Evolutionary conservation across 1,140 invertebrate genomes (phyloP), one percentile per base, ranked within the genome.

Genomic region (Artemia franciscana): DNA sequence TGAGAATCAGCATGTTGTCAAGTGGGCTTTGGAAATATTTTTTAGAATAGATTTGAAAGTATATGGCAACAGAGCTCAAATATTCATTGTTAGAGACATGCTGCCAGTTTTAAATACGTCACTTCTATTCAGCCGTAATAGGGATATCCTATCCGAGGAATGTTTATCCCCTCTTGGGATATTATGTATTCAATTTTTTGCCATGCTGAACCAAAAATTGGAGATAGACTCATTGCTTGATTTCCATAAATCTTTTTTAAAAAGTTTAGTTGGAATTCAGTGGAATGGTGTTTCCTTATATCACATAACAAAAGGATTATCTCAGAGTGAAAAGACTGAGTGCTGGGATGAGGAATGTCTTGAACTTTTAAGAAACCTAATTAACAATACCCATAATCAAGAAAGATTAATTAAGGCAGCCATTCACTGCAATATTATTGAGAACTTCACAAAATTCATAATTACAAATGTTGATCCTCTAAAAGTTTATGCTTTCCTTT

Each of bases 261-360:
- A 15, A 5, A 30, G 25, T 21, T 28, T 63, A 18, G 27, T 27
- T 4, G 25, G 66, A 24, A 26, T 23, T 9, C 61, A 15, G 58
- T 72, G 74, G 74, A 68, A 69, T 5, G 71, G 73, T 12, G 65
- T 74, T 30, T 63, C 73, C 0, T 65, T 76, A 39, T 74, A 69
- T 65, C 73, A 73, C 61, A 27, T 72, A 9, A 65, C 66, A n/a
- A 58, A 66, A 23, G 61, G 66, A 21, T 63, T 73, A 28, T 63
- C 63, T 58, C 61, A 3, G 12, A 27, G 66, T 30, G 57, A 27
- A 5, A 60, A 21, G 4, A 39, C 58, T 26, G 64, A 26, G 15
- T 59, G 61, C 58, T 65, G 64, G 58, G 26, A 64, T 28, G 27
- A 30, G n/a, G 27, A 62, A 23, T 28, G 56, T 18, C 28, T 68